Evolutionary conservation across 2,797 vertebrate species (phyloP), one percentile per base, ranked within the genome.

Genomic region (Enteromius paludinosus): DNA sequence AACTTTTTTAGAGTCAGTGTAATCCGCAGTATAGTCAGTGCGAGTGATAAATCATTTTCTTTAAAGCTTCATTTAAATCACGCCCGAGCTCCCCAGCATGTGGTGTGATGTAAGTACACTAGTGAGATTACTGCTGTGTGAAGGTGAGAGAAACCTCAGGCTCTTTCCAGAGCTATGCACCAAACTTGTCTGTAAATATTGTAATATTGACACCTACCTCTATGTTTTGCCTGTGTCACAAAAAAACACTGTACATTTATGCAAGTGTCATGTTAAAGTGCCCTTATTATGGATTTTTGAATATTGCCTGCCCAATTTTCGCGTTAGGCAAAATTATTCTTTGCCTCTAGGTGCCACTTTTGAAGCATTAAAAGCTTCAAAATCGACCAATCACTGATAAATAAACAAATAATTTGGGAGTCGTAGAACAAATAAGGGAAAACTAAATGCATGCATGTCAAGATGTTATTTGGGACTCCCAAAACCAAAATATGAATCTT

Each of bases 1-100:
- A 30, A 61, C 5, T 17, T 30, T 62, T 62, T 62, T 17, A 30
- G 59, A 62, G 59, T 30, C 14, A 3, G 59, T 62, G 59, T 62
- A 30, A 81, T 90, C 85, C 65, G 75, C 85, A 90, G 86, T 88
- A 88, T 86, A 89, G 89, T 89, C 79, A 90, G 85, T 84, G 81
- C 84, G 87, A 87, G 30, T 61, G 89, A 90, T 93, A 91, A 91
- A 93, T 92, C 90, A 90, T 87, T 71, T 88, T 89, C 88, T 45
- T 87, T 87, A 62, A 68, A 62, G 47, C 82, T 84, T 86, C 69
- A 54, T 20, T 62, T 62, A 62, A 62, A 62, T 30, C 25, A 30
- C 6, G 59, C 25, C 59, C 14, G 5, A 62, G 25, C 25, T 62
- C 59, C 14, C 11, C 25, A 62, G n/a, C 56, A 64, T 84, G 86